A percentile compares a stretch with the other conserved stretches of the same genome.
phyloP scores from a whole-genome alignment of 2,113 vertebrate genomes.

The Pseudorhombus dupliciocellatus region DNA sequence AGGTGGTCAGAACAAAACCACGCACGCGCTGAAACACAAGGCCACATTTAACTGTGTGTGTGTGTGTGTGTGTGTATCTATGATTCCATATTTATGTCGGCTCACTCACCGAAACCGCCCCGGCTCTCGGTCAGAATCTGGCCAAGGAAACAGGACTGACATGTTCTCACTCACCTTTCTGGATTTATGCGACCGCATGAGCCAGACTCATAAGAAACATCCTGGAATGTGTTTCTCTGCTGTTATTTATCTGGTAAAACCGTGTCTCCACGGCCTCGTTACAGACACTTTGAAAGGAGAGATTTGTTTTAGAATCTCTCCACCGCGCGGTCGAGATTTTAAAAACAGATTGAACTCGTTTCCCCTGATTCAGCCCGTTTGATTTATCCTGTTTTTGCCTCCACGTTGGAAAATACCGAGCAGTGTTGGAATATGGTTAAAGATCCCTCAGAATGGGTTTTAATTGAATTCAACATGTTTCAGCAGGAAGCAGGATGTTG shows the following conservation, averaged over 20 bases:
- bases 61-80: slow-evolving; percentile 12
- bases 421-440: slow-evolving; percentile 18
- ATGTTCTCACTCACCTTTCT: slow-evolving; percentile 34
- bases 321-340: slow-evolving; percentile 17
- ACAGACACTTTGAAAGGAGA: slow-evolving; percentile 34
- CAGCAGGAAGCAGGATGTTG: neutral
- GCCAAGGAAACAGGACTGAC: slow-evolving; percentile 34
- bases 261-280: slow-evolving; percentile 17
- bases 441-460: slow-evolving; percentile 5
- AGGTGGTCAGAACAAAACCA: slow-evolving; percentile 24
- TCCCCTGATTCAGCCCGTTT: slow-evolving; percentile 17
- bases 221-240: neutral
- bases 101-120: slow-evolving; percentile 6
- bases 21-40: slow-evolving; percentile 32
- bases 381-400: slow-evolving; percentile 35
- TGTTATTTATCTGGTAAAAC: slow-evolving; percentile 12
- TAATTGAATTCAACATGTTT: slow-evolving; percentile 5
- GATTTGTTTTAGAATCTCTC: slow-evolving; percentile 44
- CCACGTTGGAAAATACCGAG: slow-evolving; percentile 7
- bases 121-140: slow-evolving; percentile 26
- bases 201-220: slow-evolving; percentile 2
- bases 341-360: slow-evolving; percentile 44
- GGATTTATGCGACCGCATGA: slow-evolving; percentile 11
- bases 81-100: slow-evolving; percentile 32
- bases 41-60: slow-evolving; percentile 8